Base-by-base conservation (phyloP, 2,797 vertebrate species). In the Myotis pilosus region DNA sequence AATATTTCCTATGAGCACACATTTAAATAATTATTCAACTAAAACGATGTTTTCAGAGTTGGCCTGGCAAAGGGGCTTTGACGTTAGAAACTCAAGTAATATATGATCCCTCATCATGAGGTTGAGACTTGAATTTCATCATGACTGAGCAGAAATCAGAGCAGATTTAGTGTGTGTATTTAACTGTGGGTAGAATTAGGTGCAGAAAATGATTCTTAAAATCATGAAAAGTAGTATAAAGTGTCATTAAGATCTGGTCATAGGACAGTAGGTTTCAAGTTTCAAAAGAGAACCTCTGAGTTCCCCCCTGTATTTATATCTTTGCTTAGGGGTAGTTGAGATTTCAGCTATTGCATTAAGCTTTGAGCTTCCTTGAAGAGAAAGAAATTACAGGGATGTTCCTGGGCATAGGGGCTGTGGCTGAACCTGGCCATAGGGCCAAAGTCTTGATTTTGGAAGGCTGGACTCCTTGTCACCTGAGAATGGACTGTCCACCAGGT, bases 21-120 rank as follows among this genome's bases (percentile, higher is more conserved):
- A 97, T 97, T 97, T 97, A 96, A 97, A 97, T 96, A 95, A 97
- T 97, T 96, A 96, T 97, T 97, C 75, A 93, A 84, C 93, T 92
- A 96, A 96, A 96, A 92, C 49, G 57, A 95, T 93, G 47, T 95
- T 94, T 93, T 96, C 75, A 92, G 93, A 94, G 85, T 94, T 95
- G 96, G 92, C 60, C 90, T 96, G 94, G 96, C 85, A 88, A 96
- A 96, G 75, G 88, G 74, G 83, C 47, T 88, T 96, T 96, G 91
- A 85, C 95, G 95, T 97, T 74, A 95, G 94, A 95, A 94, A 62
- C 30, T 82, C 36, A 23, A 95, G 81, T 90, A 91, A 93, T 94
- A 49, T 62, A 79, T 66, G 55, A 71, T 93, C 20, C 51, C 22
- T 75, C 16, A 95, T 62, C 71, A 47, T 12, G 4, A 95, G 68